Evolutionary conservation across 2,797 vertebrate species (phyloP).

Genomic region (Numenius phaeopus): DNA sequence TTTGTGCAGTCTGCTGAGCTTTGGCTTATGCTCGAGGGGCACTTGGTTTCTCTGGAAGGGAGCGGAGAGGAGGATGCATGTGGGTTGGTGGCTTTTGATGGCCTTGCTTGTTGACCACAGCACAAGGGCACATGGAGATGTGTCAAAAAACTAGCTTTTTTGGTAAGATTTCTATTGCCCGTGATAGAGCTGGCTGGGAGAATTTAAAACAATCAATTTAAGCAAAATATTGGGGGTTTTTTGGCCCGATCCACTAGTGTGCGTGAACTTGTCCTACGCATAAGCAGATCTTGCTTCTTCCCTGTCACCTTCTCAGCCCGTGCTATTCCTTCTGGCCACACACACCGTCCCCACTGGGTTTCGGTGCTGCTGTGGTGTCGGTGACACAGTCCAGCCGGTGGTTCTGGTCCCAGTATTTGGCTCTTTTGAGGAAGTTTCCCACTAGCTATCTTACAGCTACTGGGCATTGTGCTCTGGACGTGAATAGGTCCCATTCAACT

Average conservation of each 20-base stretch:
- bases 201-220: background rate
- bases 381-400: background rate
- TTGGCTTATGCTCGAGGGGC: background rate
- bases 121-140: background rate
- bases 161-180: background rate
- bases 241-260: background rate
- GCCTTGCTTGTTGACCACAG: background rate
- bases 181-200: background rate
- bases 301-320: background rate
- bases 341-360: background rate
- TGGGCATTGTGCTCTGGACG: background rate
- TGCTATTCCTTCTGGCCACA: background rate
- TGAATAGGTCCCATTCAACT: conserved; percentile 67
- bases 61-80: background rate
- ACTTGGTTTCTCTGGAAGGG: background rate
- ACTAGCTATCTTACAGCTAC: background rate
- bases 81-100: background rate
- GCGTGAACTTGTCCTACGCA: accelerated
- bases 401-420: background rate
- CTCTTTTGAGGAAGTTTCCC: background rate
- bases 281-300: background rate
- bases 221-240: background rate
- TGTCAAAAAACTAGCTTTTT: background rate
- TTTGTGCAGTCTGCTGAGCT: background rate
- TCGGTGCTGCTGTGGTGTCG: background rate